Evolutionary conservation across 2,113 vertebrate species (phyloP).

Genomic region (Catharus bicknelli): DNA sequence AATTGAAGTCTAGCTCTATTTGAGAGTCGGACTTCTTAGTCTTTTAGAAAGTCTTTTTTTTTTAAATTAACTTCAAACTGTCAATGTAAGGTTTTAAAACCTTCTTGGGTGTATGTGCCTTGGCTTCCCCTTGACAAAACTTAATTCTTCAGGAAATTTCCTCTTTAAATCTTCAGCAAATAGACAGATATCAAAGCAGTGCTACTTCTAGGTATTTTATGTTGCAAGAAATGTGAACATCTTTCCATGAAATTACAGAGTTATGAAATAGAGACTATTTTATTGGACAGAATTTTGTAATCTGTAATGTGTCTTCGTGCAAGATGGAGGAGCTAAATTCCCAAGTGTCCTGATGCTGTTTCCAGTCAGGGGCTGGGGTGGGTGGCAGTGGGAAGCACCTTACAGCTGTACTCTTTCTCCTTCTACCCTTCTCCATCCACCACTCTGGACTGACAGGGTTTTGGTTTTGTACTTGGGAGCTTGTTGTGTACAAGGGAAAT

Average conservation of each 20-base stretch:
- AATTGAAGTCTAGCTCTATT: neutral
- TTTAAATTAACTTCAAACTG: neutral
- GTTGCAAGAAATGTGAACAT: conserved; percentile 1
- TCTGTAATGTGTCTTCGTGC: neutral
- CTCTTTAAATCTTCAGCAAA: neutral
- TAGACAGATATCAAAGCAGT: neutral
- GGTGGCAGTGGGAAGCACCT: neutral
- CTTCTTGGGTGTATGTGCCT: neutral
- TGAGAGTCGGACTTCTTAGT: neutral
- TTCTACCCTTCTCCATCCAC: neutral
- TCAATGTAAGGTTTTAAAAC: neutral
- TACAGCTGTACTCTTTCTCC: neutral
- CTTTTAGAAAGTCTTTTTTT: neutral
- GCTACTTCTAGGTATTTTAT: neutral
- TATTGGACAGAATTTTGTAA: neutral
- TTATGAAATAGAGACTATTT: neutral
- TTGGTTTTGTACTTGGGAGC: neutral
- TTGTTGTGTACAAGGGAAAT: neutral
- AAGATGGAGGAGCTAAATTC: neutral
- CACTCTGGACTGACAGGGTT: neutral
- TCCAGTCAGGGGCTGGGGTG: neutral
- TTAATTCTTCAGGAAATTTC: neutral
- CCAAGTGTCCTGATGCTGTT: neutral
- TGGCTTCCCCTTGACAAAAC: neutral
- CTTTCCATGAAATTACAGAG: neutral